A percentile compares a stretch with the other conserved stretches of the same genome.
These are phyloP conservation scores for Lanistes nyassanus DNA, from an alignment of 1,140 invertebrate species.

Conservation along the genomic window DNA sequence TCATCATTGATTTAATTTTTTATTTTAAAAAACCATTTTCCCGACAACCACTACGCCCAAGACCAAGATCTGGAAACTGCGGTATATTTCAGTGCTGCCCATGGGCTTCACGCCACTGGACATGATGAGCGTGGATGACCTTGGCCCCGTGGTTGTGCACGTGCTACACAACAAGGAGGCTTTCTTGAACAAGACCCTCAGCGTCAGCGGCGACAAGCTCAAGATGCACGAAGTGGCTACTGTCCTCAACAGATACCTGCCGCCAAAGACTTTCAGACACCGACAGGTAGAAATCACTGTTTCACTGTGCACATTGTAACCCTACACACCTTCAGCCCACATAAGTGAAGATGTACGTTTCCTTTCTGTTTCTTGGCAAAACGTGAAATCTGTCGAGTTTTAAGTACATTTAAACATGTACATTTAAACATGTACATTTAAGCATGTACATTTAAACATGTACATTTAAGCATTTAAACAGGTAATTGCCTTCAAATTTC, in stretches of 20 bases:
- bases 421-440: neutral
- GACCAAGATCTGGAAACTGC: no score
- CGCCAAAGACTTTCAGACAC: constrained; percentile 48
- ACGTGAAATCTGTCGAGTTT: neutral
- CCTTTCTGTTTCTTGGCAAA: neutral
- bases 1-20: constrained; percentile 65
- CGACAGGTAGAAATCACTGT: constrained; percentile 45
- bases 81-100: constrained; percentile 45
- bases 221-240: constrained; percentile 54
- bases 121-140: constrained; percentile 54
- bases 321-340: neutral
- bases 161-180: constrained; percentile 40
- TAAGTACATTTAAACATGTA: neutral
- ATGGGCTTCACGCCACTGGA: constrained; percentile 54
- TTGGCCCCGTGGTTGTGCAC: constrained; percentile 46
- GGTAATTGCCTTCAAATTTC: no score
- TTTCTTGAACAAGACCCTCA: constrained; percentile 50
- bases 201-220: constrained; percentile 56
- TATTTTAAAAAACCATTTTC: neutral
- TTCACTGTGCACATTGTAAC: neutral
- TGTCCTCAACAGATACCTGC: constrained; percentile 38
- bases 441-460: no score
- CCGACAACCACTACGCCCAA: no score
- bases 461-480: no score
- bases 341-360: no score